Percentiles rank a stretch among this genome's conserved stretches.
Conservation (phyloP, 2,797 vertebrate genomes). For the Schizopygopsis malacanthus region DNA sequence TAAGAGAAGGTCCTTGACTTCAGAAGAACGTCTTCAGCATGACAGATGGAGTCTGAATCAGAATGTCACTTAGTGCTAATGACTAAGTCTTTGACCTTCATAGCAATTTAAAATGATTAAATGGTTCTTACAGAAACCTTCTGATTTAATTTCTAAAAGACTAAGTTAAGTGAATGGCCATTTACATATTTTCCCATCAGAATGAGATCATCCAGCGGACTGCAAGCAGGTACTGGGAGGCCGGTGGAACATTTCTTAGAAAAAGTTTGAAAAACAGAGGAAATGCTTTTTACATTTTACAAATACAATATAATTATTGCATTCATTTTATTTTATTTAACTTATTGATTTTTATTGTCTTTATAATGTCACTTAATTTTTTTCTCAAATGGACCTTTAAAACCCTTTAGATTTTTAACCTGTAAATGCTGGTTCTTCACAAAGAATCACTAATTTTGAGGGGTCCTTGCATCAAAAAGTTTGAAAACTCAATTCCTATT, state of each 20-base stretch:
- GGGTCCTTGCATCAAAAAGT: neutral
- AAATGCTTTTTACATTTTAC: neutral
- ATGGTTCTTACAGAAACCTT: neutral
- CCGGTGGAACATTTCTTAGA: neutral
- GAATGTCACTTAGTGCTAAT: constrained; percentile 22
- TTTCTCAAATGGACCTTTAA: neutral
- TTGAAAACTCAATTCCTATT: neutral
- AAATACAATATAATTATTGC: neutral
- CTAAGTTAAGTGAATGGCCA: neutral
- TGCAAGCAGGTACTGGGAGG: neutral
- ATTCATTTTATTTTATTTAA: neutral
- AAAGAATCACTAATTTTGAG: neutral
- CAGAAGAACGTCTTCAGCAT: neutral
- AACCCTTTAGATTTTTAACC: neutral
- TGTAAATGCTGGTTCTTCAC: neutral
- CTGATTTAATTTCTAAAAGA: neutral
- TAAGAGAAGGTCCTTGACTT: neutral
- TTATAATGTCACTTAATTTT: neutral
- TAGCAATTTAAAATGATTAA: constrained; percentile 1
- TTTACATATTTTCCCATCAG: neutral
- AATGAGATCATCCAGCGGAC: neutral
- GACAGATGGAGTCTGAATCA: neutral
- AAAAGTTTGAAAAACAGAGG: neutral
- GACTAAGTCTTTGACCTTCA: neutral
- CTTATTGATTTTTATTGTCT: neutral